Evolutionary conservation across 2,888 invertebrate species (phyloP), one percentile per base, ranked within the genome.

Genomic region (Watsonalla cultraria): DNA sequence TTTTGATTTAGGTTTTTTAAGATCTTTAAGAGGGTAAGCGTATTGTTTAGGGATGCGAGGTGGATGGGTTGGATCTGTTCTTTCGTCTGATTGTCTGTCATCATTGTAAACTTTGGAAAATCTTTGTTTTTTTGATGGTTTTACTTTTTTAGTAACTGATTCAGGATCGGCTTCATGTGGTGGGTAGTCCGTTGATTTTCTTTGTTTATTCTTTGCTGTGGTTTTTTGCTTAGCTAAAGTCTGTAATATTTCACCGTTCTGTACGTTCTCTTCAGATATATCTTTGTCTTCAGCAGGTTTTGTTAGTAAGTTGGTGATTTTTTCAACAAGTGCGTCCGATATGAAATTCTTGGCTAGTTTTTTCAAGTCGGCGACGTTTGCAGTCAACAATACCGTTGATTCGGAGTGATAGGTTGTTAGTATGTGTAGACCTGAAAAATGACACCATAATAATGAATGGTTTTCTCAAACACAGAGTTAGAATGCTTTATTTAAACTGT

Each of bases 291-390:
- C 51, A 0, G 67, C 66, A 0, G 74, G 68, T 53, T 59, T 67
- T 0, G 64, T 53, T 8, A 85, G 51, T 11, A 81, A 72, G 0
- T 70, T 66, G 0, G 72, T 67, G 9, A 86, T 69, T 52, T 78
- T 70, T 0, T 80, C 76, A 0, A 78, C 79, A 0, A 82, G 7
- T 0, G 73, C 63, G 0, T 80, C 75, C 0, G 85, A 74, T 0
- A 86, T 70, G 54, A 84, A 82, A 47, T 81, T 78, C 7, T 65
- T 62, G 0, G 85, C 85, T 14, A 86, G 62, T 54, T 74, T 77
- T 34, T 68, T 78, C 0, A 87, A 64, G 47, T 87, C 86, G 0
- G 82, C 84, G 0, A 83, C 58, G 35, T 82, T 84, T 0, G 85
- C 86, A 42, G 84, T 80, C 5, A 87, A 52, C 0, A 85, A 57